phyloP scores from a whole-genome alignment of 2,888 invertebrate genomes.

The Apamea epomidion region DNA sequence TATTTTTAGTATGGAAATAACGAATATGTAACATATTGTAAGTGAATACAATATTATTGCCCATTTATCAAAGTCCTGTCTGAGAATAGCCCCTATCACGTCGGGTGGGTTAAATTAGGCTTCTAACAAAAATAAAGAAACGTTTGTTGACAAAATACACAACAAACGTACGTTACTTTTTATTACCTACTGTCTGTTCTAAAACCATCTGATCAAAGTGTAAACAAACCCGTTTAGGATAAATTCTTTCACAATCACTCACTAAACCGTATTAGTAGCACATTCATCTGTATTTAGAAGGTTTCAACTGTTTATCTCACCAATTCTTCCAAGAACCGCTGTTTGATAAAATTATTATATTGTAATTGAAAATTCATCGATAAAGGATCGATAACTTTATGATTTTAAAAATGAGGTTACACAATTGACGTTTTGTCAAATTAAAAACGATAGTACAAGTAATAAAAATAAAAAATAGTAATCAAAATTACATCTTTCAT shows the following conservation, averaged over 20 bases:
- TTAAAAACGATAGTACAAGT: too few species aligned
- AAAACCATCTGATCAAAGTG: background rate
- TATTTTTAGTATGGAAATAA: constrained; percentile 18
- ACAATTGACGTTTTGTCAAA: background rate
- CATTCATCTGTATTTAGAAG: background rate
- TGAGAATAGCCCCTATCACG: constrained; percentile 21
- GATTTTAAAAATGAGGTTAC: too few species aligned
- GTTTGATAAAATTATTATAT: background rate
- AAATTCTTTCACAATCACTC: background rate
- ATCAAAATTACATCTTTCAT: too few species aligned
- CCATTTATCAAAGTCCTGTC: constrained; percentile 18
- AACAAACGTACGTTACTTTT: background rate
- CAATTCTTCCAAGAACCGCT: background rate
- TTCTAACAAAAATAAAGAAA: background rate
- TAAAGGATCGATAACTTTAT: too few species aligned
- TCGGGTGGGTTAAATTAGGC: constrained; percentile 15
- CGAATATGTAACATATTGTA: constrained; percentile 10
- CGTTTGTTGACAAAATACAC: constrained; percentile 4
- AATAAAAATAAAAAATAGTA: too few species aligned
- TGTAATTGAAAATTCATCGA: background rate
- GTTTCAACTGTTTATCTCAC: background rate
- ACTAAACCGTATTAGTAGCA: background rate
- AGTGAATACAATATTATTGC: background rate
- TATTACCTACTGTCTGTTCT: background rate
- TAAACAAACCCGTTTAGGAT: background rate